A percentile compares a stretch with the other conserved stretches of the same genome.
These are phyloP conservation scores for Eriosoma lanigerum DNA, from an alignment of 1,140 invertebrate species.

Conservation along the genomic window DNA sequence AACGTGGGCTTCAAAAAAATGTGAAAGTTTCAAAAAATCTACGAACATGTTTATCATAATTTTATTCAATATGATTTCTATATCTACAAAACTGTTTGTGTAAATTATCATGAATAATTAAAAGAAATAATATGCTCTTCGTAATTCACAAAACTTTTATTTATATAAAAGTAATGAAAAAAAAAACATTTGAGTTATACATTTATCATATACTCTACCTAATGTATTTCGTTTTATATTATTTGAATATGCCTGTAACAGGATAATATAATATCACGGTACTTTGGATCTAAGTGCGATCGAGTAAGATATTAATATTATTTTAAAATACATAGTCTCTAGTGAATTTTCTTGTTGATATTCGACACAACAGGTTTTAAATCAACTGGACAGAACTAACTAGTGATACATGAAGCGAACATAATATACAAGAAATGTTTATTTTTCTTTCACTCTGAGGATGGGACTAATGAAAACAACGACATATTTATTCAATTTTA, in stretches of 20 bases:
- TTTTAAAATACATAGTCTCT: background rate
- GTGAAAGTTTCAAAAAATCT: constrained; percentile 24
- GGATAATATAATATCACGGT: background rate
- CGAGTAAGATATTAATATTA: background rate
- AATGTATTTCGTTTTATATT: no score
- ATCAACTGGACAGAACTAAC: background rate
- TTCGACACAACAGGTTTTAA: background rate
- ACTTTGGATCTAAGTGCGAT: background rate
- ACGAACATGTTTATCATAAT: background rate
- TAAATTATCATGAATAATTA: no score
- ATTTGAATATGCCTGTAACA: background rate
- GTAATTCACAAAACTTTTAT: no score
- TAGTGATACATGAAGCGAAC: background rate
- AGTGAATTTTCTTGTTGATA: no score
- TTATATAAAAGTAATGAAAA: no score
- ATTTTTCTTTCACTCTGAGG: background rate
- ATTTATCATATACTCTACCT: no score
- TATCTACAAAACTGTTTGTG: no score
- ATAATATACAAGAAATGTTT: background rate
- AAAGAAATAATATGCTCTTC: no score
- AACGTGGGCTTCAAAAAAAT: background rate
- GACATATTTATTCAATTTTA: background rate
- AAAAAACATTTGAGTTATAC: no score
- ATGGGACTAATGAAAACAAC: background rate
- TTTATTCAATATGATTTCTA: no score